These are phyloP conservation scores for Temnopleurus reevesii DNA, from an alignment of 53 echinoderm and acorn worm genomes.

Conservation along the genomic window DNA sequence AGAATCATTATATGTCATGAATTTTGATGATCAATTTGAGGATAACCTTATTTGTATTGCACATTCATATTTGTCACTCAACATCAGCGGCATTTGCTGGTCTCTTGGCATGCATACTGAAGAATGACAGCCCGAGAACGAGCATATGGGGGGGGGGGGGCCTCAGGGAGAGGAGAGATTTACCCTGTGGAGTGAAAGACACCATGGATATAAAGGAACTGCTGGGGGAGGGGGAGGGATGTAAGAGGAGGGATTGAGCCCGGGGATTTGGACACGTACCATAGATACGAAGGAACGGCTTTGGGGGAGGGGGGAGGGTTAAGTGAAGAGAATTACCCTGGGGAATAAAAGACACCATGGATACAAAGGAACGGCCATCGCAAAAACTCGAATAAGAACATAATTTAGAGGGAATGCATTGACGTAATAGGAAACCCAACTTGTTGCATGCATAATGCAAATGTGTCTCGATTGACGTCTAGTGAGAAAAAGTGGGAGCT, in stretches of 20 bases:
- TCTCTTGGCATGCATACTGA: too few species aligned
- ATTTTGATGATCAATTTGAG: too few species aligned
- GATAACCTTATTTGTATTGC: too few species aligned
- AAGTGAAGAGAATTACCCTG: not conserved
- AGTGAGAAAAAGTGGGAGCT: not conserved
- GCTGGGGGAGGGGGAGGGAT: not conserved
- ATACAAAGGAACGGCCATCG: not conserved
- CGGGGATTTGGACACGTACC: too few species aligned
- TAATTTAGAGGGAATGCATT: not conserved
- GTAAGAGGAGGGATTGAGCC: not conserved
- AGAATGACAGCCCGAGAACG: not conserved
- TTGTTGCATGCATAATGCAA: constrained; percentile 23
- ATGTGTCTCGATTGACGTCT: not conserved
- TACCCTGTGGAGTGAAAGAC: not conserved
- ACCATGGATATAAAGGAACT: not conserved
- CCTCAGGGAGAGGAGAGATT: not conserved
- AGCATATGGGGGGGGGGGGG: not conserved
- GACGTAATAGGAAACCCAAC: not conserved
- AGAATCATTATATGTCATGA: too few species aligned
- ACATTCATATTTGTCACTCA: too few species aligned
- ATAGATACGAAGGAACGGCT: too few species aligned
- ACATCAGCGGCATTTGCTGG: too few species aligned
- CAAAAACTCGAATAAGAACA: not conserved
- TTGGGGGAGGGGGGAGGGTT: not conserved
- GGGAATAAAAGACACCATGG: not conserved